Base-by-base conservation (phyloP, 2,797 vertebrate species). In the Oceanodroma leucorhoa region DNA sequence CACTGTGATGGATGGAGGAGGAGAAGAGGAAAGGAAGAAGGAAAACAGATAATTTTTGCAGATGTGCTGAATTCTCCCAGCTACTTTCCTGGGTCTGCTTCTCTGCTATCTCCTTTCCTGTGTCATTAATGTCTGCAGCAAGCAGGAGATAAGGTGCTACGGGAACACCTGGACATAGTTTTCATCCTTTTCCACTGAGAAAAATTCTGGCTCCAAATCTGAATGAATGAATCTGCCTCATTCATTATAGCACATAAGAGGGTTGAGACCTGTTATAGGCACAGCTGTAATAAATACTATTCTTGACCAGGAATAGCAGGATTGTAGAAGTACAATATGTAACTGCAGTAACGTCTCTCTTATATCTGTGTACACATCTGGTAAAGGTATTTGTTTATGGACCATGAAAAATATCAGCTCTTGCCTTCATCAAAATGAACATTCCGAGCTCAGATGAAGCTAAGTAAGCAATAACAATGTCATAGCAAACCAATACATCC, bases 1-100 rank as follows among this genome's bases (percentile, higher is more conserved):
- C 26, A 27, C 19, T 29, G 26, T 5, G 9, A n/a, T 23, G 10
- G 40, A 29, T 0, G 0, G 15, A 57, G 6, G 0, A 3, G 2
- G 7, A 86, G 22, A 75, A 71, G 32, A 82, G 32, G 32, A 81
- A 83, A 73, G 9, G 8, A 75, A 65, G 48, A 55, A 61, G 20
- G 23, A 75, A 81, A 82, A 30, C 21, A 51, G 19, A n/a, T 40
- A 9, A 17, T 67, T 91, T 78, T 62, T 90, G 26, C 11, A 76
- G 22, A 45, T 40, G 9, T 43, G 19, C 32, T 75, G 87, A 53
- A 23, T 61, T 79, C 9, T 72, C 26, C 10, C 62, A 79, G 15
- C 3, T 76, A 27, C 11, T 16, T 54, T 53, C 70, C 45, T 61
- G 41, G 6, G 9, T 40, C 32, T 81, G 11, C 22, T 91, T 38